A percentile compares a stretch with the other conserved stretches of the same genome.
These are phyloP conservation scores for Drosophila neocordata DNA, from an alignment of 1,140 invertebrate genomes.

Conservation along the genomic window DNA sequence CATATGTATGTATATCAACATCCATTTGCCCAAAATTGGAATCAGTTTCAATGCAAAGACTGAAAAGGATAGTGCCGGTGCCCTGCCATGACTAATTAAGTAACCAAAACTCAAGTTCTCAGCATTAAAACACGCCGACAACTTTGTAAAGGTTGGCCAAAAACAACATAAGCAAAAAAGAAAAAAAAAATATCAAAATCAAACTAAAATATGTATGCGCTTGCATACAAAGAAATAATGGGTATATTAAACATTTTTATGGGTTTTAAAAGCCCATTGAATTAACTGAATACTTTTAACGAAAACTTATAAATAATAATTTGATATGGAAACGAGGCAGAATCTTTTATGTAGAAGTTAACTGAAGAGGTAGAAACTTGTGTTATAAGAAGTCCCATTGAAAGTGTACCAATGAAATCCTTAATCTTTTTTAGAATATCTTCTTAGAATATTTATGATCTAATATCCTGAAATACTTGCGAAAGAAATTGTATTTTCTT, in stretches of 20 bases:
- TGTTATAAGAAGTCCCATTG: no score
- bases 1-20: background rate
- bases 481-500: no score
- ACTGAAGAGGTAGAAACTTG: no score
- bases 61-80: background rate
- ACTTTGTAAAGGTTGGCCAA: slow-evolving; percentile 71
- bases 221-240: slow-evolving; percentile 1
- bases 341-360: no score
- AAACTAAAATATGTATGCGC: slow-evolving; percentile 34
- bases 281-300: no score
- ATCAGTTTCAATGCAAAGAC: slow-evolving; percentile 2
- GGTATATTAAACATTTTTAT: slow-evolving; percentile 12
- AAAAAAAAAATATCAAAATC: background rate
- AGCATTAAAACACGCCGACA: slow-evolving; percentile 73
- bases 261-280: background rate
- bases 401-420: no score
- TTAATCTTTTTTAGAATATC: no score
- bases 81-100: slow-evolving; percentile 72
- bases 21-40: background rate
- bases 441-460: no score
- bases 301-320: no score
- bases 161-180: slow-evolving; percentile 37
- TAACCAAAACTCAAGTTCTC: slow-evolving; percentile 71
- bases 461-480: no score
- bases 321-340: no score